Evolutionary conservation across 2,113 vertebrate genomes (phyloP).

Genomic region (Nothoprocta pentlandii): DNA sequence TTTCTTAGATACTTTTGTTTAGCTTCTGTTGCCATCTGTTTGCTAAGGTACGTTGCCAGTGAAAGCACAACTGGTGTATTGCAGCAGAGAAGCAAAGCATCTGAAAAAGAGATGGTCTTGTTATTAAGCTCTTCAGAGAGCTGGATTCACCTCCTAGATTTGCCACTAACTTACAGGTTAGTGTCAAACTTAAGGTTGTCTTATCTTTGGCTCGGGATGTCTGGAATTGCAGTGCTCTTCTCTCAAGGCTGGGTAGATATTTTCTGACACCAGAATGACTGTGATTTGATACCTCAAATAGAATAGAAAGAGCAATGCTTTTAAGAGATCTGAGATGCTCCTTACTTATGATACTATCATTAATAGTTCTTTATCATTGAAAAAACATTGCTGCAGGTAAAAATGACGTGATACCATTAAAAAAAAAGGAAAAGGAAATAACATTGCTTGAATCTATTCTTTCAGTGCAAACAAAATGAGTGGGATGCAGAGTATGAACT

Average conservation of each 20-base stretch:
- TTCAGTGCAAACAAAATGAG: slow-evolving; percentile 1
- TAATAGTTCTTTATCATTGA: not conserved
- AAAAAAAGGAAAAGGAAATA: not conserved
- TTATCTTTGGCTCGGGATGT: not conserved
- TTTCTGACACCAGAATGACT: not conserved
- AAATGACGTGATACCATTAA: not conserved
- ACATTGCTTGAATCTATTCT: not conserved
- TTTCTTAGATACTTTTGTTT: not conserved
- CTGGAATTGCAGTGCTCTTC: not conserved
- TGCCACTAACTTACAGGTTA: not conserved
- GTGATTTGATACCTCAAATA: not conserved
- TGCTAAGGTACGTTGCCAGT: not conserved
- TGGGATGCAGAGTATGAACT: not conserved
- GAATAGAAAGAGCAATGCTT: not conserved
- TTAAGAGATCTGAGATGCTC: not conserved
- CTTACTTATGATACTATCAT: fast-evolving
- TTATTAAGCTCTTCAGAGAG: not conserved
- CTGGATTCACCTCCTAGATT: not conserved
- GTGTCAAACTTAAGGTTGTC: not conserved
- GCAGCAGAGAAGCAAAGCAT: not conserved
- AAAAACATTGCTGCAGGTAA: not conserved
- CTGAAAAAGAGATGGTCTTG: not conserved
- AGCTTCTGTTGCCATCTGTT: not conserved
- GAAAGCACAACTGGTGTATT: not conserved
- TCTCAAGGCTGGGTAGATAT: not conserved